Evolutionary conservation across 2,888 invertebrate species (phyloP), one percentile per base, ranked within the genome.

Genomic region (Troides oblongomaculatus): DNA sequence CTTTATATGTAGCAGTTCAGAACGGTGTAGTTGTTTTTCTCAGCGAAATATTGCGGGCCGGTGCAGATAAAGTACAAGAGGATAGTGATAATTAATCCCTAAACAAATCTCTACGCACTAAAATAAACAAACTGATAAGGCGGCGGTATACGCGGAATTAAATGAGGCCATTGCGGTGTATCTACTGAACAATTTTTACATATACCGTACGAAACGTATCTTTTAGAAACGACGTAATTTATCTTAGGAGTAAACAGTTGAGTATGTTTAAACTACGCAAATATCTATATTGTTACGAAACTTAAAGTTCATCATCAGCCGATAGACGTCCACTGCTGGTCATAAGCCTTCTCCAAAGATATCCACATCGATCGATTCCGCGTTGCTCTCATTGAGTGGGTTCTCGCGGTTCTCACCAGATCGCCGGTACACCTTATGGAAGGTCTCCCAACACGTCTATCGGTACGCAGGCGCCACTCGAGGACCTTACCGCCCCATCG

Each of bases 41-140:
- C 36, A 61, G 25, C 57, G 43, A 58, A 57, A 58, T 46, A 36
- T 59, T 36, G 39, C 50, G 21, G 18, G 50, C 58, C 21, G 25
- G 23, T n/a, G 7, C 6, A 62, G 62, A 50, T 62, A 62, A 65
- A 25, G 36, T 56, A 30, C 36, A n/a, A 56, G 50, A 63, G 30
- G 50, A 18, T 2, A 18, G 62, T 21, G 62, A 62, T 66, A 66
- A 66, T 62, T 59, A 70, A 66, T 50, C 61, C 23, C 59, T 25
- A 66, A 70, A 65, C 61, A 60, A 39, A 66, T 63, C 70, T 39
- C 66, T n/a, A 57, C 66, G 70, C 60, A 67, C 46, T 25, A 56
- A 60, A 67, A 39, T 46, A 67, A 66, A 70, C 60, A 70, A 60
- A 21, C 39, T n/a, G 70, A 70, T 70, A 67, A 70, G 43, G 66